These are phyloP conservation scores for Phragmatobia fuliginosa DNA, from an alignment of 2,888 invertebrate species.

Conservation along the genomic window DNA sequence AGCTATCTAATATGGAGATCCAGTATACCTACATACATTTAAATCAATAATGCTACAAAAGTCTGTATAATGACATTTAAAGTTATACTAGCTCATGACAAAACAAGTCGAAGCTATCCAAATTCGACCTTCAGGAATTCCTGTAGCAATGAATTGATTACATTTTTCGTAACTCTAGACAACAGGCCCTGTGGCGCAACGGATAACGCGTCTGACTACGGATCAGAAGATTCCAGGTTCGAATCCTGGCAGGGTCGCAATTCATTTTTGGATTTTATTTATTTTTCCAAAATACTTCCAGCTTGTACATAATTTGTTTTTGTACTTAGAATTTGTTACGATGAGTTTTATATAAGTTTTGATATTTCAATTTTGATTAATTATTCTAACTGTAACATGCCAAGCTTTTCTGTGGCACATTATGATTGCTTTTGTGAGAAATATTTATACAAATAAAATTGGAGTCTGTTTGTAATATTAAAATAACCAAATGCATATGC, in stretches of 20 bases:
- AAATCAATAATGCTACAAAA: not conserved
- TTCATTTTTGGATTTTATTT: constrained; percentile 33
- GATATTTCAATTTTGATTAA: no score
- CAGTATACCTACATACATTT: not conserved
- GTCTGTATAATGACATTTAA: not conserved
- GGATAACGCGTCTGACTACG: constrained; percentile 91
- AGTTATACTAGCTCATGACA: not conserved
- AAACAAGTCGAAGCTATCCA: not conserved
- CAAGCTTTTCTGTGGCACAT: no score
- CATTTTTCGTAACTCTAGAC: not conserved
- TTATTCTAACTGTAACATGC: no score
- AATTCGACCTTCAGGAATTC: not conserved
- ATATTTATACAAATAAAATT: no score
- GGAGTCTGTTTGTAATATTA: no score
- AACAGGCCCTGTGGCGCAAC: constrained; percentile 88
- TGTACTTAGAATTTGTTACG: not conserved
- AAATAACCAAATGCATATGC: no score
- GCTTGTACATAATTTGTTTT: not conserved
- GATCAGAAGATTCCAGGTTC: constrained; percentile 91
- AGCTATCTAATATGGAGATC: not conserved
- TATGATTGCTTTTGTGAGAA: no score
- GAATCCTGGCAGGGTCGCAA: constrained; percentile 88
- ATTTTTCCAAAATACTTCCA: not conserved
- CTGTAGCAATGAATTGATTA: not conserved
- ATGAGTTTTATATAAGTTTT: no score